phyloP scores from a whole-genome alignment of 2,888 invertebrate species.

The Himalopsyche tibetana region DNA sequence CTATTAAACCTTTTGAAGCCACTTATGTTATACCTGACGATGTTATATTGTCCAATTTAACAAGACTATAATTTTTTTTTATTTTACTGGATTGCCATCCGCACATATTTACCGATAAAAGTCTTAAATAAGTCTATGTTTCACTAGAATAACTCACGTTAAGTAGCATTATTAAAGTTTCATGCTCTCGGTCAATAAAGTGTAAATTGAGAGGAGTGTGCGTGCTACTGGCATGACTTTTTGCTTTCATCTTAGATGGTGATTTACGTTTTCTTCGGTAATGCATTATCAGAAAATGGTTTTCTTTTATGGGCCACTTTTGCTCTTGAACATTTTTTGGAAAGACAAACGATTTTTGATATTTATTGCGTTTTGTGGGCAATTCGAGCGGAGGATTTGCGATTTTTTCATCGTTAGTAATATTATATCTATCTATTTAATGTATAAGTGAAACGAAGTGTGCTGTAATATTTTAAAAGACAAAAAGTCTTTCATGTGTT shows the following conservation, averaged over 20 bases:
- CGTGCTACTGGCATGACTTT: slow-evolving; percentile 27
- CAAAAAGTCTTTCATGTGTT: too few relatives aligned
- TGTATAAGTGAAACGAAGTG: too few relatives aligned
- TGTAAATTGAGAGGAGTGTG: slow-evolving; percentile 36
- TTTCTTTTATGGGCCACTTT: slow-evolving; percentile 39
- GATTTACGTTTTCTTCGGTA: slow-evolving; percentile 41
- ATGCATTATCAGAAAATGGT: slow-evolving; percentile 49
- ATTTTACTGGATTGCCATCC: too few relatives aligned
- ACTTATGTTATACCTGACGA: too few relatives aligned
- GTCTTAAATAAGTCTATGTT: too few relatives aligned
- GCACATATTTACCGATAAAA: too few relatives aligned
- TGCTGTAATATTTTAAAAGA: too few relatives aligned
- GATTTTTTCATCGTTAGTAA: slow-evolving; percentile 39
- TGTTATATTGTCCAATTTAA: too few relatives aligned
- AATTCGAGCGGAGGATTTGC: neutral
- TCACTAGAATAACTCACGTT: neutral
- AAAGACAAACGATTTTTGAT: slow-evolving; percentile 43
- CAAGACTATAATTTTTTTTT: too few relatives aligned
- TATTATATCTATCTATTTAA: neutral
- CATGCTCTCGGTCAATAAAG: slow-evolving; percentile 11
- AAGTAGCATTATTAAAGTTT: neutral
- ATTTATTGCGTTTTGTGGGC: slow-evolving; percentile 34
- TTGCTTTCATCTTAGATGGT: slow-evolving; percentile 39
- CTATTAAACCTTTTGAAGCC: too few relatives aligned
- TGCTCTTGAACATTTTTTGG: slow-evolving; percentile 38